Base-by-base conservation (phyloP, 2,797 vertebrate species). In the Ceryle rudis region DNA sequence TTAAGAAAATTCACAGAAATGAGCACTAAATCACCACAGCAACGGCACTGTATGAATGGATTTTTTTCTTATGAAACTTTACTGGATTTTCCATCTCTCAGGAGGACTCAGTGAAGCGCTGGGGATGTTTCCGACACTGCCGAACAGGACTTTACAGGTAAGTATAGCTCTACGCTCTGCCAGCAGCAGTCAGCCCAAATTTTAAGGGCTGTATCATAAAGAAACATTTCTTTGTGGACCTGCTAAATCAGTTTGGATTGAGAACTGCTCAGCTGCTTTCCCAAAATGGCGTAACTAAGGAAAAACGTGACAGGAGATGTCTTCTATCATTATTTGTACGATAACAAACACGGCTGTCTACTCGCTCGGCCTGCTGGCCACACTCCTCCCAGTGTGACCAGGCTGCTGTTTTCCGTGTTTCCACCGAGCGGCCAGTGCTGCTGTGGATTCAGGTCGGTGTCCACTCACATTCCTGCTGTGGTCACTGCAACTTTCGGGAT, bases 1-100 rank as follows among this genome's bases (percentile, higher is more conserved):
- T 95, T 96, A 95, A 94, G 89, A 95, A 92, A 93, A 80, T 62
- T 26, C 84, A 93, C 62, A 94, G 46, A 95, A 95, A 96, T 62
- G 79, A 93, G 89, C 71, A 82, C 93, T 85, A 82, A 62, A 92
- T 92, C 78, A 51, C 95, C 96, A 95, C 55, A 77, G 95, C 93
- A 93, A 95, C 91, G 44, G 79, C 55, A 72, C 10, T 0, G 70
- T 80, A 89, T 82, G 89, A 95, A 96, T 84, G 84, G 86, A 73
- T 85, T 77, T 81, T 91, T 95, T 94, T 96, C 94, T 97, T 77
- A 89, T 9, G 35, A 91, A 97, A 89, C 74, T 91, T 83, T 10
- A 82, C 60, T 87, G 67, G 74, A 87, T 85, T 82, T 85, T 66
- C 41, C 75, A 52, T 55, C 70, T 47, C 84, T 74, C 60, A 71